These are phyloP conservation scores for Dipodomys stephensi DNA, from an alignment of 2,113 vertebrate genomes.

Conservation along the genomic window DNA sequence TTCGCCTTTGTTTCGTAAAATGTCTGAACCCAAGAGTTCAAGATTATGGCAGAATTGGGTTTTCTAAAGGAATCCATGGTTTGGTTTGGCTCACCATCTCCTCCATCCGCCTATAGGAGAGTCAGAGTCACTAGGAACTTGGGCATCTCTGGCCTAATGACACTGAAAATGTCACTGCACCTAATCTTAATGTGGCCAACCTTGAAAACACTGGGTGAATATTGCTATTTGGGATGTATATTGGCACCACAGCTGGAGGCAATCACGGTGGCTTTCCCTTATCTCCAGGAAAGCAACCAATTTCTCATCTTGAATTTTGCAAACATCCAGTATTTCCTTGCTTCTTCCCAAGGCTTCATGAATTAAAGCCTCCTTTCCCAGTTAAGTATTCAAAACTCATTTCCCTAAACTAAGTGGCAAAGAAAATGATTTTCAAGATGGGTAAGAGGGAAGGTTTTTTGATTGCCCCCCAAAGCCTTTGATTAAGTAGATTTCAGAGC, in stretches of 20 bases:
- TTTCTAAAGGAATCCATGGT: neutral
- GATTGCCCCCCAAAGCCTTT: constrained; percentile 6
- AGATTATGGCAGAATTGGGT: neutral
- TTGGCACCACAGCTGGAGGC: neutral
- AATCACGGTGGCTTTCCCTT: too few relatives aligned
- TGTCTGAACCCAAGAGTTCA: neutral
- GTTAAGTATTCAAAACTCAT: constrained; percentile 10
- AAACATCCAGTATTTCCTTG: neutral
- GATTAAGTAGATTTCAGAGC: constrained; percentile 49
- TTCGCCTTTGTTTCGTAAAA: neutral
- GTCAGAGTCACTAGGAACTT: neutral
- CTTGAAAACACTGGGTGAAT: neutral
- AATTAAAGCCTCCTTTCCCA: neutral
- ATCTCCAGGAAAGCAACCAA: neutral
- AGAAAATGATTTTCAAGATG: constrained; percentile 40
- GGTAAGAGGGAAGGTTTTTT: neutral
- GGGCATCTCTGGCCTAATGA: neutral
- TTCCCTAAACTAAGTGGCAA: constrained; percentile 39
- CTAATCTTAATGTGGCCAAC: too few relatives aligned
- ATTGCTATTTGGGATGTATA: neutral
- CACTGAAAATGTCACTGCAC: neutral
- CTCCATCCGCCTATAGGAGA: neutral
- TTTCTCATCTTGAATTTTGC: neutral
- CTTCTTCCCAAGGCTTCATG: neutral
- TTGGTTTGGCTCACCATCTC: neutral